Evolutionary conservation across 2,797 vertebrate species (phyloP).

Genomic region (Pangasius larnaudii): DNA sequence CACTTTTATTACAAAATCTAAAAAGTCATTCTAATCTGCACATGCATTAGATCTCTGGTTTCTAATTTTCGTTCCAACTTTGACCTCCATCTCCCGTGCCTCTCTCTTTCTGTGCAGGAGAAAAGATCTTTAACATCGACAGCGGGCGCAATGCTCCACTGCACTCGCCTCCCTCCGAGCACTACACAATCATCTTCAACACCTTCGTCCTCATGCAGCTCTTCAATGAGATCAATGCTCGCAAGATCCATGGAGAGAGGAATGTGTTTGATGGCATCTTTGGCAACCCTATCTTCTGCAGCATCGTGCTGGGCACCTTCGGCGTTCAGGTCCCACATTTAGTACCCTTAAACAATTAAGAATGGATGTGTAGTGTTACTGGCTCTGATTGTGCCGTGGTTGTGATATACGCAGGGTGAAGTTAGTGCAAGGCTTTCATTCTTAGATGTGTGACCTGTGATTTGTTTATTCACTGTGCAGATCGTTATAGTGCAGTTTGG

Average conservation of each 20-base stretch:
- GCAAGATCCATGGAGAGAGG: constrained; percentile 87
- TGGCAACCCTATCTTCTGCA: constrained; percentile 86
- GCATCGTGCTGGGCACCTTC: constrained; percentile 86
- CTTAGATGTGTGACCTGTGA: constrained; percentile 19
- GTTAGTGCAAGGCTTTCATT: constrained; percentile 1
- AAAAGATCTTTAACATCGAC: constrained; percentile 91
- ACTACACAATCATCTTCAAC: constrained; percentile 92
- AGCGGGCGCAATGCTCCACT: constrained; percentile 86
- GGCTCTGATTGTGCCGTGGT: neutral
- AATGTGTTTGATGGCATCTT: constrained; percentile 88
- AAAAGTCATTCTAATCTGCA: neutral
- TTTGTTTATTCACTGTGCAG: constrained; percentile 68
- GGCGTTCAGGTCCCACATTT: constrained; percentile 76
- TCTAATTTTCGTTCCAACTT: neutral
- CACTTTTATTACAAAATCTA: no score
- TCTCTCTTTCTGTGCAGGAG: constrained; percentile 72
- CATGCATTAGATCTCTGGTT: neutral
- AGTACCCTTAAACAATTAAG: neutral
- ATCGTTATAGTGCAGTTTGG: constrained; percentile 90
- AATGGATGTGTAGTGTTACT: neutral
- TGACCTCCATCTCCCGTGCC: neutral
- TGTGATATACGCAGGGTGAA: neutral
- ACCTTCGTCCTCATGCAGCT: constrained; percentile 90
- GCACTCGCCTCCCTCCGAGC: constrained; percentile 87
- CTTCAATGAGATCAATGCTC: constrained; percentile 88